A percentile compares a stretch with the other conserved stretches of the same genome.
Conservation (phyloP, 2,888 invertebrate genomes). For the Ectropis crepuscularia region DNA sequence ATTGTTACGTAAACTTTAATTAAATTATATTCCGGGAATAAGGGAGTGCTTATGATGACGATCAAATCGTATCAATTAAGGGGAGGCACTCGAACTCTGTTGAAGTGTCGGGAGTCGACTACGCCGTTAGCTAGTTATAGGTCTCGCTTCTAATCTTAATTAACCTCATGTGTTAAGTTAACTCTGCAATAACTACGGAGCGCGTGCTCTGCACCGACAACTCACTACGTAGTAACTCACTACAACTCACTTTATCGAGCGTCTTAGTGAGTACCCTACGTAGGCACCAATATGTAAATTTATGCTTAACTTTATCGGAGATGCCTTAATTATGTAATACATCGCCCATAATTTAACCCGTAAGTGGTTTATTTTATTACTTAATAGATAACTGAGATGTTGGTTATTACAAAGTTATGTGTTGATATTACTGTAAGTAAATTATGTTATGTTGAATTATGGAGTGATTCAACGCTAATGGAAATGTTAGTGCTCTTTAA, state of each 20-base stretch:
- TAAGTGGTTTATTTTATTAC: conserved; percentile 51
- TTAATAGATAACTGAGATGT: conserved; percentile 42
- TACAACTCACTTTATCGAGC: conserved; percentile 68
- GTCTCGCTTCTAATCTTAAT: conserved; percentile 78
- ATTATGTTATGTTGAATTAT: conserved; percentile 18
- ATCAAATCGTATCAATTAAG: conserved; percentile 81
- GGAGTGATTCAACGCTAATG: conserved; percentile 20
- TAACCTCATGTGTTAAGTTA: conserved; percentile 82
- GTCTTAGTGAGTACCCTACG: conserved; percentile 48
- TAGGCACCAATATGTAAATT: conserved; percentile 70
- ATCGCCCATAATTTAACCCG: conserved; percentile 53
- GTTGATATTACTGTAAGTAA: conserved; percentile 28
- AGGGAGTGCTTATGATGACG: conserved; percentile 68
- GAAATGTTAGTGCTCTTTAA: conserved; percentile 24
- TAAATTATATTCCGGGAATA: conserved; percentile 63
- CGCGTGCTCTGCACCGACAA: conserved; percentile 61
- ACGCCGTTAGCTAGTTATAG: conserved; percentile 71
- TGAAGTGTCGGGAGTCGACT: conserved; percentile 57
- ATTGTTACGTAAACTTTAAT: conserved; percentile 62
- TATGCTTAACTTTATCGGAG: conserved; percentile 71
- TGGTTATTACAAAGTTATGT: conserved; percentile 37
- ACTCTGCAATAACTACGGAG: conserved; percentile 73
- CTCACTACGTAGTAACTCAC: conserved; percentile 56
- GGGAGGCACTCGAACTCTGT: conserved; percentile 68
- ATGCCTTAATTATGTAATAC: conserved; percentile 65